Conservation (phyloP, 1,140 invertebrate species). For the Panulirus ornatus region DNA sequence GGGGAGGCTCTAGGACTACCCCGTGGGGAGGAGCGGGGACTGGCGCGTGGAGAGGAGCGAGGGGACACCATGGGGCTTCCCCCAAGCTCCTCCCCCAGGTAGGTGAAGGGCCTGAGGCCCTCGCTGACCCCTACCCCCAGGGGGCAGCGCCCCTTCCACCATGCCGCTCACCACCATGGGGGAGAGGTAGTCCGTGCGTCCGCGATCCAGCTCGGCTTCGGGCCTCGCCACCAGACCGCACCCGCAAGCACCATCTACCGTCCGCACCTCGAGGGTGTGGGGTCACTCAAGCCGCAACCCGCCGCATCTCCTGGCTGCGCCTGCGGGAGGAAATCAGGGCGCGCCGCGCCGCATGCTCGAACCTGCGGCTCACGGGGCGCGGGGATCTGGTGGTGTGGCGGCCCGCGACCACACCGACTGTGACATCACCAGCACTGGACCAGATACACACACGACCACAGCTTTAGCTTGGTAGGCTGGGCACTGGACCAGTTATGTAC, state of each 20-base stretch:
- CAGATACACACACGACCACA: neutral
- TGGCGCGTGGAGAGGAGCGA: conserved; percentile 9
- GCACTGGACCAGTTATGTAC: too few species aligned
- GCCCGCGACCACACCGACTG: neutral
- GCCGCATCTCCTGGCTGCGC: neutral
- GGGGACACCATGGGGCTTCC: conserved; percentile 33
- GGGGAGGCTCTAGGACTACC: conserved; percentile 57
- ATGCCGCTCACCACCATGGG: conserved; percentile 60
- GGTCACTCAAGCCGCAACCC: neutral
- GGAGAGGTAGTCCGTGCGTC: conserved; percentile 25
- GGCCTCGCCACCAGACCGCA: neutral
- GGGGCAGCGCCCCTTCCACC: conserved; percentile 41
- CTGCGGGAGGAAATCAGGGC: too few species aligned
- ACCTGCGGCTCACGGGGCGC: neutral
- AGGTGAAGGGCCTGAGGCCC: conserved; percentile 51
- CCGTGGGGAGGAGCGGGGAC: conserved; percentile 43
- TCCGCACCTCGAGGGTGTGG: neutral
- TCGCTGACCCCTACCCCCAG: conserved; percentile 47
- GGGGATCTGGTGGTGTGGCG: too few species aligned
- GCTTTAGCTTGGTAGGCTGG: neutral
- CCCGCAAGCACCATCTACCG: neutral
- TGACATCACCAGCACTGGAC: neutral
- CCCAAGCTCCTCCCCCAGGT: conserved; percentile 47
- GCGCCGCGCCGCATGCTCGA: neutral
- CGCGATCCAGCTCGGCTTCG: neutral